Conservation (phyloP, 2,888 invertebrate species). For the Caenorhabditis zanzibari region DNA sequence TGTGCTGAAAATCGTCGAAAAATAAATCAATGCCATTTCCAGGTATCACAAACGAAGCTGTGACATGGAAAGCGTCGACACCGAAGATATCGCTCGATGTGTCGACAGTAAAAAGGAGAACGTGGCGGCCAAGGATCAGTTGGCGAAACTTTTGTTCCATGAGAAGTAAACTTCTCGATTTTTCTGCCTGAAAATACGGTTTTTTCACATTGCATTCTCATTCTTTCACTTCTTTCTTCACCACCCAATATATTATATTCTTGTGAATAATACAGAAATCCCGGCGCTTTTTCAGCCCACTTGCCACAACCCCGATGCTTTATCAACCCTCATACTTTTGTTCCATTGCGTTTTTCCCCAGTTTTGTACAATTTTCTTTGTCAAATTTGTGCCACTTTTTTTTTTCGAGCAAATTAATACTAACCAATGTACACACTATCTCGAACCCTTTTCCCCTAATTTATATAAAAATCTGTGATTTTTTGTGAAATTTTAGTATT, state of each 20-base stretch:
- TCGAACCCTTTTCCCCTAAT: constrained; percentile 24
- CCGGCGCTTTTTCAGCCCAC: constrained; percentile 49
- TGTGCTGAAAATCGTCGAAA: no score
- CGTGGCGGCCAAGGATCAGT: constrained; percentile 80
- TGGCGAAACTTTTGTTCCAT: constrained; percentile 78
- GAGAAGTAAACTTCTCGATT: constrained; percentile 60
- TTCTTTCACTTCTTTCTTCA: constrained; percentile 40
- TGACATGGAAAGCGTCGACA: constrained; percentile 71
- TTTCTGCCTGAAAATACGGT: constrained; percentile 61
- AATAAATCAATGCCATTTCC: constrained; percentile 22
- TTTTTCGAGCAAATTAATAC: constrained; percentile 8
- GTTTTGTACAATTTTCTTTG: constrained; percentile 27
- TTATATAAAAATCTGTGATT: constrained; percentile 46
- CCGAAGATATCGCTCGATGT: constrained; percentile 78
- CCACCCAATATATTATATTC: constrained; percentile 19
- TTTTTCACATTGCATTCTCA: constrained; percentile 9
- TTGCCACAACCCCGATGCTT: constrained; percentile 51
- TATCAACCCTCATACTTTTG: constrained; percentile 10
- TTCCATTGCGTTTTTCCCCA: constrained; percentile 4
- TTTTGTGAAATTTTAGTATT: constrained; percentile 5
- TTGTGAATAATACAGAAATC: constrained; percentile 44
- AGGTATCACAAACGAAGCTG: constrained; percentile 78
- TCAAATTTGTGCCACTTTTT: constrained; percentile 51
- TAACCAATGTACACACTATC: constrained; percentile 57
- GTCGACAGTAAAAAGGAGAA: constrained; percentile 76